These are phyloP conservation scores for Xyrichtys novacula DNA, from an alignment of 2,797 vertebrate species.

Conservation along the genomic window DNA sequence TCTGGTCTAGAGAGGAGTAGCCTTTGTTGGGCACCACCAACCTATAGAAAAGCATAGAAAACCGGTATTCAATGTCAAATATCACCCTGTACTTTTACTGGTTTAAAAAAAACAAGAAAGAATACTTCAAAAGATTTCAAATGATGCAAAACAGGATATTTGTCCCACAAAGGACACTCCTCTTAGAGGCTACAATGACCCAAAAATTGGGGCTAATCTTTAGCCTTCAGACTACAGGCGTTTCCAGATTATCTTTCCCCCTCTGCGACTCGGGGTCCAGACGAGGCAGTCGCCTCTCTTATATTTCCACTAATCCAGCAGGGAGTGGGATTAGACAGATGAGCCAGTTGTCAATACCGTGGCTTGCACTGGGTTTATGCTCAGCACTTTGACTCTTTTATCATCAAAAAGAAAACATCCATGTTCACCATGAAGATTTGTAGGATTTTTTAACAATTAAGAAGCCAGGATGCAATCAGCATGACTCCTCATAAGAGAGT, in stretches of 20 bases:
- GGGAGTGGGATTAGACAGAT: conserved; percentile 73
- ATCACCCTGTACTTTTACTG: background rate
- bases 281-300: conserved; percentile 63
- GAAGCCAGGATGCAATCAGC: conserved; percentile 29
- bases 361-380: conserved; percentile 40
- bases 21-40: conserved; percentile 98
- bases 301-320: conserved; percentile 71
- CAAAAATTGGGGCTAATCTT: conserved; percentile 64
- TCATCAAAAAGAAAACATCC: conserved; percentile 24
- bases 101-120: background rate
- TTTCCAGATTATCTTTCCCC: conserved; percentile 58
- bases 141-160: conserved; percentile 1
- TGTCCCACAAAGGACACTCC: conserved; percentile 3
- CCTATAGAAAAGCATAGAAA: conserved; percentile 75
- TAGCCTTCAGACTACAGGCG: conserved; percentile 30
- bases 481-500: too few species aligned
- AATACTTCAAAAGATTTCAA: conserved; percentile 3
- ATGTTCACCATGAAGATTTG: conserved; percentile 21
- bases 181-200: conserved; percentile 12
- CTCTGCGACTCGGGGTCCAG: conserved; percentile 50
- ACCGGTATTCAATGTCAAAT: background rate
- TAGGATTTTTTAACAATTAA: conserved; percentile 34
- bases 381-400: conserved; percentile 39
- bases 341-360: conserved; percentile 61
- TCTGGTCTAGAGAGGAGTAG: conserved; percentile 98